A percentile compares a stretch with the other conserved stretches of the same genome.
Conservation (phyloP, 92 coral and sea anemone species). For the Paragorgia papillata region DNA sequence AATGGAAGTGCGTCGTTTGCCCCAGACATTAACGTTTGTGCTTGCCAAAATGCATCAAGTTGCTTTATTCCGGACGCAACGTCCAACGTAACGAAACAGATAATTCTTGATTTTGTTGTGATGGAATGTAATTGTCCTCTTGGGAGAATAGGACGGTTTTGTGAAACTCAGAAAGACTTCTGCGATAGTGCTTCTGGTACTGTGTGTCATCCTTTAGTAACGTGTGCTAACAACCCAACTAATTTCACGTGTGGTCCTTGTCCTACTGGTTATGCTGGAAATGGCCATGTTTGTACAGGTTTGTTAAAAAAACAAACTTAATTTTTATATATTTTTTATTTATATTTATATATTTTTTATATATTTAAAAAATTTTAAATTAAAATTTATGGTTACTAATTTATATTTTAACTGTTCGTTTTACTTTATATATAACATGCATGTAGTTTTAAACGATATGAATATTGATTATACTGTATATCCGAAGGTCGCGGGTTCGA, state of each 20-base stretch:
- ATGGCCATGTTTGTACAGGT: constrained; percentile 73
- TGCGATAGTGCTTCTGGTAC: constrained; percentile 62
- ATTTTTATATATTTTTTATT: too few relatives aligned
- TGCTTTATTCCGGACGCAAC: constrained; percentile 57
- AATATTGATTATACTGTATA: too few relatives aligned
- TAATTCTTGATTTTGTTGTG: constrained; percentile 54
- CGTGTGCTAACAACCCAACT: constrained; percentile 61
- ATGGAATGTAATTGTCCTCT: constrained; percentile 65
- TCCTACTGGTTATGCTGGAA: constrained; percentile 69
- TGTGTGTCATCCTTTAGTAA: constrained; percentile 73
- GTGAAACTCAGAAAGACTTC: constrained; percentile 66
- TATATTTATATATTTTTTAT: background rate
- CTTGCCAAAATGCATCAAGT: constrained; percentile 64
- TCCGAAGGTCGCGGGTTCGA: too few relatives aligned
- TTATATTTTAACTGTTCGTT: too few relatives aligned
- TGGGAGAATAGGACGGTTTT: constrained; percentile 71
- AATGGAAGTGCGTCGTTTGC: constrained; percentile 60
- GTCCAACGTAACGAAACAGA: constrained; percentile 7
- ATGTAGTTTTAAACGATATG: too few relatives aligned
- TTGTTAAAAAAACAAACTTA: too few relatives aligned
- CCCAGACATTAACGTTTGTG: constrained; percentile 69
- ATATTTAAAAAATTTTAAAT: too few relatives aligned
- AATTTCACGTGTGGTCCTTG: constrained; percentile 75
- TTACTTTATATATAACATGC: too few relatives aligned
- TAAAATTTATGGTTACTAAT: too few relatives aligned